phyloP scores from a whole-genome alignment of 2,888 invertebrate genomes.

The Petrophora chlorosata region DNA sequence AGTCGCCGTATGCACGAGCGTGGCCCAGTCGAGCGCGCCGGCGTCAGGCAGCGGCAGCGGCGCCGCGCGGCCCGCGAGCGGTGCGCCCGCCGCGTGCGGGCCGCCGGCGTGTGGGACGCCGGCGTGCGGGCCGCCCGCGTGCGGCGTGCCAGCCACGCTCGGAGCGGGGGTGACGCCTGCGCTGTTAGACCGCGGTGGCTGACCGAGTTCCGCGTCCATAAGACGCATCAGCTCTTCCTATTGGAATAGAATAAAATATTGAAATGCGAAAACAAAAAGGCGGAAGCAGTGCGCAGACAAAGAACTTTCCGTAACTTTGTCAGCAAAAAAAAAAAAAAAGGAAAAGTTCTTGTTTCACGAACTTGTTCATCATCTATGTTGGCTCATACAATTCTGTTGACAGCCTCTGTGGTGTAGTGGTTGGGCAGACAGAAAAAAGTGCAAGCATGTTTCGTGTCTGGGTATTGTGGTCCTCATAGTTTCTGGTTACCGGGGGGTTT shows the following conservation, averaged over 20 bases:
- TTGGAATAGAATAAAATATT: slow-evolving; percentile 50
- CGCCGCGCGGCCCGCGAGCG: slow-evolving; percentile 47
- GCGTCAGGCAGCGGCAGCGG: slow-evolving; percentile 86
- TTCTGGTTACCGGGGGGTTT: no score
- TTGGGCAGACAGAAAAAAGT: no score
- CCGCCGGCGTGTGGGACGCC: not conserved
- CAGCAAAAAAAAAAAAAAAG: no score
- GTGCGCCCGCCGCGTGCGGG: slow-evolving; percentile 7
- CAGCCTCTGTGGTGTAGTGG: no score
- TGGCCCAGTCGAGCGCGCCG: slow-evolving; percentile 90
- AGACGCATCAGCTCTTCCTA: slow-evolving; percentile 94
- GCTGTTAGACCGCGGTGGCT: slow-evolving; percentile 72
- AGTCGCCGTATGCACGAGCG: slow-evolving; percentile 91
- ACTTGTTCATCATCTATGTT: no score
- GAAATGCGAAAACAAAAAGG: not conserved
- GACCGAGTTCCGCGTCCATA: slow-evolving; percentile 89
- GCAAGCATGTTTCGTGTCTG: no score
- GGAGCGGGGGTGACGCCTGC: slow-evolving; percentile 85
- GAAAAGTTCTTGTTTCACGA: no score
- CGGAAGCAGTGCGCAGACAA: no score
- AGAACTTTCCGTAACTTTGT: no score
- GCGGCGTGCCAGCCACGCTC: slow-evolving; percentile 84
- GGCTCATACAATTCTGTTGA: no score
- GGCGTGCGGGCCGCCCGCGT: slow-evolving; percentile 2
- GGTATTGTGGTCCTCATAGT: no score